Conservation (phyloP, 2,113 vertebrate species). For the Alectura lathami region DNA sequence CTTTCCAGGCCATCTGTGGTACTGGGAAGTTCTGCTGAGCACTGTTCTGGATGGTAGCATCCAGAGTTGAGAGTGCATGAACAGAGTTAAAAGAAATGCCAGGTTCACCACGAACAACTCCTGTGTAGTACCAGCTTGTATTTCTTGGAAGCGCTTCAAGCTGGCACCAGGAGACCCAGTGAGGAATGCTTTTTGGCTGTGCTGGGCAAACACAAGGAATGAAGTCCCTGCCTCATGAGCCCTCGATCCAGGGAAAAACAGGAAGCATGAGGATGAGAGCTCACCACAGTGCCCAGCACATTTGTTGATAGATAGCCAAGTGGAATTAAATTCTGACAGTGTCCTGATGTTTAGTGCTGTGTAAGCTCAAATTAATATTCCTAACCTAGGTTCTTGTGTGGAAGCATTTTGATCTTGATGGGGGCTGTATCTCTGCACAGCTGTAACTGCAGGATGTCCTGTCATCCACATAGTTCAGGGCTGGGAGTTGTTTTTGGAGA, state of each 20-base stretch:
- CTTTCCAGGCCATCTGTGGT: background rate
- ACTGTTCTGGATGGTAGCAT: background rate
- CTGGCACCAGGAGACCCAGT: background rate
- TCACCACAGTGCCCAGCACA: background rate
- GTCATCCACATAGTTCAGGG: background rate
- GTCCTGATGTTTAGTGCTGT: background rate
- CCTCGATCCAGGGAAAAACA: background rate
- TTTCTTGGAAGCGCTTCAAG: background rate
- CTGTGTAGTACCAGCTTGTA: background rate
- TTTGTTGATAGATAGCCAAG: background rate
- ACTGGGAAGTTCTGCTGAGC: background rate
- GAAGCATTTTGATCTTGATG: background rate
- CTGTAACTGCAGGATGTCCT: background rate
- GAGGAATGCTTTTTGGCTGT: background rate
- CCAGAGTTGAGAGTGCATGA: background rate
- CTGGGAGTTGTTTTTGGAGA: background rate
- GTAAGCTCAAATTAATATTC: background rate
- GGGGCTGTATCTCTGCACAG: background rate
- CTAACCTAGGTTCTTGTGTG: background rate
- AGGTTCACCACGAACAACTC: background rate
- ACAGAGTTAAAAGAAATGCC: background rate
- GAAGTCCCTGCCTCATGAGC: background rate
- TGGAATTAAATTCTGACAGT: background rate
- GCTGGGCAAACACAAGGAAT: background rate
- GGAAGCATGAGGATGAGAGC: background rate